Percentiles rank a stretch among this genome's conserved stretches.
These are phyloP conservation scores for Miltochrista miniata DNA, from an alignment of 2,888 invertebrate genomes.

Conservation along the genomic window DNA sequence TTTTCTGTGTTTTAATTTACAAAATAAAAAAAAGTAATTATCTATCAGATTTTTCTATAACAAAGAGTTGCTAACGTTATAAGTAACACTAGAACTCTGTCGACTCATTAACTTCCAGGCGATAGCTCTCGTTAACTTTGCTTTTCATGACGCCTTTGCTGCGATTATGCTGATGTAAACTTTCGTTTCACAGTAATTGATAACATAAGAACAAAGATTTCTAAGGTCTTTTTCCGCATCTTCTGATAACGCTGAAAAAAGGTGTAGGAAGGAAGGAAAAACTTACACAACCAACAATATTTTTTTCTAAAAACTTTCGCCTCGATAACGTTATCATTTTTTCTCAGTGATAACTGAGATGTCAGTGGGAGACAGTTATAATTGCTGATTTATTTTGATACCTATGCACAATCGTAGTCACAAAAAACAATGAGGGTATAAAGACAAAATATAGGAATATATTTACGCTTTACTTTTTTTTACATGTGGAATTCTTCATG, in stretches of 20 bases:
- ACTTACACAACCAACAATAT: not conserved
- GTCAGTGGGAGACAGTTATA: too few species aligned
- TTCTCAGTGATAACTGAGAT: too few species aligned
- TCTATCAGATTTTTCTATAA: constrained; percentile 10
- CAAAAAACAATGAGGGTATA: too few species aligned
- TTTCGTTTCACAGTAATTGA: constrained; percentile 31
- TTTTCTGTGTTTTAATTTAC: too few species aligned
- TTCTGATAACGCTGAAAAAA: not conserved
- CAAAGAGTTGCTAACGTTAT: constrained; percentile 33
- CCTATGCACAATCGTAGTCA: too few species aligned
- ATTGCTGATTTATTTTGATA: too few species aligned
- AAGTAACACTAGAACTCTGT: constrained; percentile 59
- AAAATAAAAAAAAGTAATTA: too few species aligned
- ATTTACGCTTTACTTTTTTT: too few species aligned
- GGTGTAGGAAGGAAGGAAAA: not conserved
- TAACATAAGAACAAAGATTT: constrained; percentile 36
- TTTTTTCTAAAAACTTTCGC: not conserved
- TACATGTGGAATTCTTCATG: too few species aligned
- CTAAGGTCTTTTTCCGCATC: constrained; percentile 1
- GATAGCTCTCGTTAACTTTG: constrained; percentile 62
- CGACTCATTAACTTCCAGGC: constrained; percentile 72
- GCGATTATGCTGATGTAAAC: constrained; percentile 45
- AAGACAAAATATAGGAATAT: too few species aligned
- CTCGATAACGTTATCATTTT: too few species aligned
- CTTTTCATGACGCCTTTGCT: constrained; percentile 57